Evolutionary conservation across 1,140 invertebrate species (phyloP).

Genomic region (Pseudomyrmex flavicornis): DNA sequence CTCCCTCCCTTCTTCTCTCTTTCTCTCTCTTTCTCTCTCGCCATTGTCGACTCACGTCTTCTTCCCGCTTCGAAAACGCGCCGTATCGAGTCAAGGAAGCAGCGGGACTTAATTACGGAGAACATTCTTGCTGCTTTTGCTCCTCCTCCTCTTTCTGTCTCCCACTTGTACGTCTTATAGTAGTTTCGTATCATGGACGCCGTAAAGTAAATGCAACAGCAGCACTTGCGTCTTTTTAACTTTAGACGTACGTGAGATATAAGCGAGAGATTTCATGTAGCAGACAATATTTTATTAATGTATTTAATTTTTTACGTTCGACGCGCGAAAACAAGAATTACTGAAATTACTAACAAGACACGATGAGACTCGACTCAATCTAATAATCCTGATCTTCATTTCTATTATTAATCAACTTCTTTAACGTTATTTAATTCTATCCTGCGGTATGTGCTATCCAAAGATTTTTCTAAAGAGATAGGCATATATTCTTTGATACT

Average conservation of each 20-base stretch:
- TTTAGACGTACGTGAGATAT: constrained; percentile 24
- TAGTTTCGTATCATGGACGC: constrained; percentile 38
- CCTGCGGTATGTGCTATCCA: background rate
- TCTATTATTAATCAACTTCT: constrained; percentile 22
- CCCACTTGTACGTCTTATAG: constrained; percentile 6
- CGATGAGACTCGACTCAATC: background rate
- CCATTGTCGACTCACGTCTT: constrained; percentile 35
- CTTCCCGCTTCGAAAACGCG: constrained; percentile 50
- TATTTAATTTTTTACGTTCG: background rate
- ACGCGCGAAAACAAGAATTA: background rate
- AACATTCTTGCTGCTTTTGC: constrained; percentile 72
- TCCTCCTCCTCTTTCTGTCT: constrained; percentile 12
- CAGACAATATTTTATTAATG: constrained; percentile 6
- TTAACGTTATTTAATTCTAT: constrained; percentile 34
- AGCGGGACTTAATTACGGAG: constrained; percentile 83
- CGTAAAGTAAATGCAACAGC: constrained; percentile 44
- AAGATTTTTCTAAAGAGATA: constrained; percentile 26
- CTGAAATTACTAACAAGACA: background rate
- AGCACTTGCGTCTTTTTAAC: constrained; percentile 28
- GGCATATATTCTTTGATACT: constrained; percentile 33
- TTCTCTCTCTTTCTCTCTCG: constrained; percentile 12
- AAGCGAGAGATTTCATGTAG: constrained; percentile 5
- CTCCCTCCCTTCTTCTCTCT: background rate
- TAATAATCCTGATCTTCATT: background rate
- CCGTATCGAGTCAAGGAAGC: constrained; percentile 75